phyloP scores from a whole-genome alignment of 2,113 vertebrate genomes.

The human (Homo sapiens) region GRCh38 chrX:51779001-51779500 shows the following conservation, averaged over 20 bases:
- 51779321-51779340: neutral
- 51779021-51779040: neutral
- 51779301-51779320: neutral
- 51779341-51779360: neutral
- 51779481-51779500: neutral
- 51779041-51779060: neutral
- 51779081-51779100: neutral
- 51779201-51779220: neutral
- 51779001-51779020: neutral
- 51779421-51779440: neutral
- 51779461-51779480: neutral
- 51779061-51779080: neutral
- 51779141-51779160: neutral
- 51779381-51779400: neutral
- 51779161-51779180: neutral
- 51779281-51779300: neutral
- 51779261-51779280: neutral
- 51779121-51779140: neutral
- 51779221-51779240: neutral
- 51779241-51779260: neutral
- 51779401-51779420: neutral
- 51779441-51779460: neutral
- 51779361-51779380: neutral
- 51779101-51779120: neutral
- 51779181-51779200: neutral